Evolutionary conservation across 2,113 vertebrate species (phyloP).

Genomic region (Sterna hirundo): DNA sequence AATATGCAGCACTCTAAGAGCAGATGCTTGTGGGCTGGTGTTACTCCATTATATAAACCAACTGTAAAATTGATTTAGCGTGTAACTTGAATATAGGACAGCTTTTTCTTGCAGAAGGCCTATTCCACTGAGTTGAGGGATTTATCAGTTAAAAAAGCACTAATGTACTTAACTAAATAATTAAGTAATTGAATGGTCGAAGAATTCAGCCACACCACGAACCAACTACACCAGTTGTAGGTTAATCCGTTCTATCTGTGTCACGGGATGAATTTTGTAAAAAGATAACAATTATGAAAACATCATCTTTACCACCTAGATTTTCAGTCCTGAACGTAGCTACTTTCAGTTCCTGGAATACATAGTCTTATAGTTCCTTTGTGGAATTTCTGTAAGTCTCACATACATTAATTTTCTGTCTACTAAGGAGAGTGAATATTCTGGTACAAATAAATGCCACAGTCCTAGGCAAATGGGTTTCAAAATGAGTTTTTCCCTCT

Average conservation of each 20-base stretch:
- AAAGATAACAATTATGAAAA: background rate
- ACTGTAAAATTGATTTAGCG: background rate
- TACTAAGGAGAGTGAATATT: background rate
- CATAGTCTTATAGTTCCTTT: background rate
- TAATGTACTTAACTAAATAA: background rate
- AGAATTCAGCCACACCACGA: background rate
- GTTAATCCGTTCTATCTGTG: background rate
- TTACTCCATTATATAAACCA: slow-evolving; percentile 57
- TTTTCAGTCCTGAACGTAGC: background rate
- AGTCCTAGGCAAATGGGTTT: background rate
- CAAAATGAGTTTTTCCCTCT: background rate
- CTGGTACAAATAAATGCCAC: background rate
- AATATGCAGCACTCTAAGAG: slow-evolving; percentile 1
- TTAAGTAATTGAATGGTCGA: background rate
- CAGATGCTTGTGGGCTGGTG: slow-evolving; percentile 52
- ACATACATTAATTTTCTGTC: background rate
- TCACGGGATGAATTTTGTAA: background rate
- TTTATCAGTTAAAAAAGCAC: background rate
- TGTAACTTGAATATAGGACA: background rate
- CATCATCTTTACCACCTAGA: background rate
- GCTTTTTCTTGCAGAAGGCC: slow-evolving; percentile 1
- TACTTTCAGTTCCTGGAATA: background rate
- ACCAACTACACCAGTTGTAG: background rate
- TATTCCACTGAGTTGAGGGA: background rate
- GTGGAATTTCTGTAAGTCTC: background rate